Base-by-base conservation (phyloP, 64 coral and sea anemone genomes). In the Acropora yongei region DNA sequence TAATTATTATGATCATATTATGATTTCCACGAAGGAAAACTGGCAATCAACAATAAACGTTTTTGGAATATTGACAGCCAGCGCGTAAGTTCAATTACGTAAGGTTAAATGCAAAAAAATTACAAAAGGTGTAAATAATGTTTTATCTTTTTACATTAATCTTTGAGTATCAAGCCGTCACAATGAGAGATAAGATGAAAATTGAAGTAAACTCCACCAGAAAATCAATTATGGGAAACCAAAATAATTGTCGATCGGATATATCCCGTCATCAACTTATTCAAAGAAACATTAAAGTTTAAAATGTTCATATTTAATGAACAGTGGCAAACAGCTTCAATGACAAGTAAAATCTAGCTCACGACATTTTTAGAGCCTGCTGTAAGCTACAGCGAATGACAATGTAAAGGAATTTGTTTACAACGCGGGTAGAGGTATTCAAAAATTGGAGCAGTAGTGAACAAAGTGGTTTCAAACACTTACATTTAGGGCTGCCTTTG, bases 271-370 rank as follows among this genome's bases (percentile, higher is more conserved):
- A 49, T 19, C 47, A 85, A 65, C 82, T 68, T 48, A 93, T 89
- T 89, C 87, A 75, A 73, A 74, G 83, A 63, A 74, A 50, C 88
- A 97, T 97, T 97, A 97, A 97, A 94, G 88, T 97, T 97, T 97
- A 97, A 97, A 93, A 91, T 91, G 57, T 90, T 94, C 95, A 97
- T 97, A 94, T 93, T 97, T 97, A 97, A 97, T 97, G 93, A 96
- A 90, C 93, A 85, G 86, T 87, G 84, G 75, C 73, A 82, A 96
- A 96, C 76, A 80, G 69, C 76, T 87, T 82, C 74, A 80, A 41
- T 48, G 91, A 93, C 91, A 93, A 80, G 91, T 93, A 93, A 93
- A 93, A 41, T 79, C 77, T 13, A 47, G 69, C 75, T 84, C 58
- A 84, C 91, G 12, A 41, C 83, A 16, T 85, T 85, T 30, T 46